Evolutionary conservation across 2,113 vertebrate genomes (phyloP).

Genomic region (Mionectes macconnelli): DNA sequence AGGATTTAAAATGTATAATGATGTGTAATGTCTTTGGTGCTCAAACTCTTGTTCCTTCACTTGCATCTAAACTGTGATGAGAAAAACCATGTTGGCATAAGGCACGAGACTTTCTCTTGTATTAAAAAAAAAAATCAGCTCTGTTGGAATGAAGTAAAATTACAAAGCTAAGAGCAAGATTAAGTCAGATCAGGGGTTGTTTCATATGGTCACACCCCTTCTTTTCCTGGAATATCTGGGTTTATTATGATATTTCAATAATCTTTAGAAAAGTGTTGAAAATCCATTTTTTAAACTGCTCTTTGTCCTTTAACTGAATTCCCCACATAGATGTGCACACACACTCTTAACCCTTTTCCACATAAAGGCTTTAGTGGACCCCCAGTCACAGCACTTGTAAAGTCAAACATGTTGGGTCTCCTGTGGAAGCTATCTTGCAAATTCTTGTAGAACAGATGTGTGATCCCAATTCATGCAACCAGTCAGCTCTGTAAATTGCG

Average conservation of each 20-base stretch:
- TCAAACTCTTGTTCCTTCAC: neutral
- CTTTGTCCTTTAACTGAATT: neutral
- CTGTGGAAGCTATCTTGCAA: neutral
- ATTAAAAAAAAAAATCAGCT: neutral
- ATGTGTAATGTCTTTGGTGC: neutral
- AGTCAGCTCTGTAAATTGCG: neutral
- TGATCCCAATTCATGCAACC: neutral
- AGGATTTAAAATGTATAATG: neutral
- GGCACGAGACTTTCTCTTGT: neutral
- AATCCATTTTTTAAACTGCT: neutral
- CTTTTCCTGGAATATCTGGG: neutral
- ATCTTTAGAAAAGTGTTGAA: neutral
- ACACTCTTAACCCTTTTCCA: neutral
- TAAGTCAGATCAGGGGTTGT: neutral
- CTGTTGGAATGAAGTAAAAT: neutral
- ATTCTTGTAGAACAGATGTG: neutral
- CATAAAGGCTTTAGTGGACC: neutral
- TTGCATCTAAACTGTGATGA: neutral
- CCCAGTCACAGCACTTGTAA: neutral
- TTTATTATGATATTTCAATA: neutral
- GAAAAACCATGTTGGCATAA: neutral
- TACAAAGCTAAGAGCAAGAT: neutral
- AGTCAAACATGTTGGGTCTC: neutral
- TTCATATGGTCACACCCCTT: neutral
- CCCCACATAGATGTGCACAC: neutral